Conservation (phyloP, 2,888 invertebrate species). For the Leucozona laternaria region DNA sequence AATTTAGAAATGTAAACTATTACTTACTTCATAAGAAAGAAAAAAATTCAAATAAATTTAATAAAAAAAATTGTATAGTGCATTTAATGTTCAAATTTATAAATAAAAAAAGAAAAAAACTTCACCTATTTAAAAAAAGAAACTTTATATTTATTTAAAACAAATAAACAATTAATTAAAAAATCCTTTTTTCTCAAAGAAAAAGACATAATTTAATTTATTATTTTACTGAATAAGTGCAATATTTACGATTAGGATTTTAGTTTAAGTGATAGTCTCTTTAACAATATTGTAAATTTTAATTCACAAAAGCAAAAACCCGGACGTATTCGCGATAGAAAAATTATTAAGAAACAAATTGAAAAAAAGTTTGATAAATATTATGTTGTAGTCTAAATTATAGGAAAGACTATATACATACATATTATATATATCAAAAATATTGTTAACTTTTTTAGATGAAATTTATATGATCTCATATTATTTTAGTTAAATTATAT, state of each 20-base stretch:
- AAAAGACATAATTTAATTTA: slow-evolving; percentile 33
- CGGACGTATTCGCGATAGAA: slow-evolving; percentile 40
- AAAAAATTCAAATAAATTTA: slow-evolving; percentile 71
- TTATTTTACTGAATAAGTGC: slow-evolving; percentile 56
- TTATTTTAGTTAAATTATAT: slow-evolving; percentile 34
- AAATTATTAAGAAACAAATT: slow-evolving; percentile 18
- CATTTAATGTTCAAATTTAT: slow-evolving; percentile 70
- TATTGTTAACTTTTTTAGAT: slow-evolving; percentile 51
- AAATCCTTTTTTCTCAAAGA: slow-evolving; percentile 32
- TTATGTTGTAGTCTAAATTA: slow-evolving; percentile 13
- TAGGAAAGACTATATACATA: slow-evolving; percentile 33
- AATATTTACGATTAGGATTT: slow-evolving; percentile 53
- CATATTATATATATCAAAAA: slow-evolving; percentile 11
- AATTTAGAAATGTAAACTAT: slow-evolving; percentile 68
- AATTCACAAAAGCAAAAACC: slow-evolving; percentile 49
- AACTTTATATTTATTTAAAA: slow-evolving; percentile 18
- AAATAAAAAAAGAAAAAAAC: slow-evolving; percentile 40
- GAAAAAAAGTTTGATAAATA: slow-evolving; percentile 37
- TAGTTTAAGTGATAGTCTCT: slow-evolving; percentile 42
- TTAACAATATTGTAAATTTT: slow-evolving; percentile 47
- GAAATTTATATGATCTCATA: slow-evolving; percentile 67
- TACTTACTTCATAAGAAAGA: slow-evolving; percentile 47
- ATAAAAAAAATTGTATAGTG: slow-evolving; percentile 61
- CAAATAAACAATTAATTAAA: slow-evolving; percentile 19
- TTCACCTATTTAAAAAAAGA: slow-evolving; percentile 5